Conservation (phyloP, 2,113 vertebrate genomes). For the Okapia johnstoni region DNA sequence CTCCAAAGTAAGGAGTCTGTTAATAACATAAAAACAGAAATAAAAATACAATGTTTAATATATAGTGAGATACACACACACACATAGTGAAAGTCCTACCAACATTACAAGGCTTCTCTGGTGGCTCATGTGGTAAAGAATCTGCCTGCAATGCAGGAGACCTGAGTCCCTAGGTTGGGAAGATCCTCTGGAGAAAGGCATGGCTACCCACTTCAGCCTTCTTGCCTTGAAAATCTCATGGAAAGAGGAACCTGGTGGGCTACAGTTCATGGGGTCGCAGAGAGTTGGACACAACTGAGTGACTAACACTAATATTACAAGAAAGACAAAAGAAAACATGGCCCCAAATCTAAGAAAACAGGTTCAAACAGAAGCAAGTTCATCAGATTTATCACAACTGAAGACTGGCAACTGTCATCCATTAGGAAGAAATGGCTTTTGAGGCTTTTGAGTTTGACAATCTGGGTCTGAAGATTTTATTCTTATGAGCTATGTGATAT, state of each 20-base stretch:
- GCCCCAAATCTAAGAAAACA: background rate
- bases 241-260: background rate
- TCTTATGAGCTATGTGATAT: background rate
- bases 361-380: background rate
- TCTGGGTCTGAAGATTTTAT: background rate
- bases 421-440: background rate
- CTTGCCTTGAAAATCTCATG: background rate
- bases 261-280: background rate
- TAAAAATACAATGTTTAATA: background rate
- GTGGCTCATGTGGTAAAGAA: background rate
- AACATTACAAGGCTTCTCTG: background rate
- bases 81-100: background rate
- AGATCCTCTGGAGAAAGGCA: background rate
- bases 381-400: background rate
- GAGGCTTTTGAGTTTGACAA: background rate
- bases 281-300: background rate
- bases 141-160: background rate
- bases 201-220: background rate
- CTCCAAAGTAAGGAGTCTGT: background rate
- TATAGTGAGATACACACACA: fast-evolving
- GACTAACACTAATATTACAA: background rate
- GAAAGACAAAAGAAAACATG: background rate
- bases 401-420: too few species aligned
- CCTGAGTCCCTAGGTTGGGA: background rate
- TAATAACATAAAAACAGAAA: background rate